A percentile compares a stretch with the other conserved stretches of the same genome.
These are phyloP conservation scores for Gymnoscelis rufifasciata DNA, from an alignment of 2,888 invertebrate genomes.

Conservation along the genomic window DNA sequence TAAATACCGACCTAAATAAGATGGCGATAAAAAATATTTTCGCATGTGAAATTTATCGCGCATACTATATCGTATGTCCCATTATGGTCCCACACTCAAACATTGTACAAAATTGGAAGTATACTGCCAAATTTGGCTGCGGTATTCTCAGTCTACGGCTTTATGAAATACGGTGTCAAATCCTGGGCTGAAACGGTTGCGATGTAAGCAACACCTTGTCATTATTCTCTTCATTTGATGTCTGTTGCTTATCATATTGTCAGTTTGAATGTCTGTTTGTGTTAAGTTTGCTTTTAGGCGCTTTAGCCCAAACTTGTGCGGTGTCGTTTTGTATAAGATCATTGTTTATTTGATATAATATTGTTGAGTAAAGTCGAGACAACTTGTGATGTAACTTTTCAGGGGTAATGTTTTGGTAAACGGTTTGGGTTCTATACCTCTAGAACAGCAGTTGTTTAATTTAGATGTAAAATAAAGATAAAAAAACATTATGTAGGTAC, in stretches of 20 bases:
- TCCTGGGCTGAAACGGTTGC: neutral
- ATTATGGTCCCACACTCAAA: slow-evolving; percentile 41
- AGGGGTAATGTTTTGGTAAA: too few relatives aligned
- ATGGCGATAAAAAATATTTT: slow-evolving; percentile 33
- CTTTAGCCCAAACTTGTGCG: neutral
- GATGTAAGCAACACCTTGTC: neutral
- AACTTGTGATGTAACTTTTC: too few relatives aligned
- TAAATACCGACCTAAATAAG: slow-evolving; percentile 45
- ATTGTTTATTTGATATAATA: slow-evolving; percentile 6
- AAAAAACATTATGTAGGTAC: too few relatives aligned
- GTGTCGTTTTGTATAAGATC: slow-evolving; percentile 5
- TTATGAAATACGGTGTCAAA: slow-evolving; percentile 5
- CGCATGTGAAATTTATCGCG: slow-evolving; percentile 41
- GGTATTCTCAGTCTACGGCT: slow-evolving; percentile 4
- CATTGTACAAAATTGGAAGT: slow-evolving; percentile 22
- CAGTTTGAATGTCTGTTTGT: slow-evolving; percentile 21
- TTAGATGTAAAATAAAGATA: too few relatives aligned
- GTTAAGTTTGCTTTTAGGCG: slow-evolving; percentile 9
- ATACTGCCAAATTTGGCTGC: neutral
- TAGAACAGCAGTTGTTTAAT: too few relatives aligned
- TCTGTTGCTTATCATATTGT: slow-evolving; percentile 26
- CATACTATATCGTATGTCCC: slow-evolving; percentile 37
- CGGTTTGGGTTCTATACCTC: too few relatives aligned
- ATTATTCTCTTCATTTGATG: slow-evolving; percentile 15
- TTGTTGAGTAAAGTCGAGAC: neutral